phyloP scores from a whole-genome alignment of 1,140 invertebrate genomes.

The Ladona fulva region DNA sequence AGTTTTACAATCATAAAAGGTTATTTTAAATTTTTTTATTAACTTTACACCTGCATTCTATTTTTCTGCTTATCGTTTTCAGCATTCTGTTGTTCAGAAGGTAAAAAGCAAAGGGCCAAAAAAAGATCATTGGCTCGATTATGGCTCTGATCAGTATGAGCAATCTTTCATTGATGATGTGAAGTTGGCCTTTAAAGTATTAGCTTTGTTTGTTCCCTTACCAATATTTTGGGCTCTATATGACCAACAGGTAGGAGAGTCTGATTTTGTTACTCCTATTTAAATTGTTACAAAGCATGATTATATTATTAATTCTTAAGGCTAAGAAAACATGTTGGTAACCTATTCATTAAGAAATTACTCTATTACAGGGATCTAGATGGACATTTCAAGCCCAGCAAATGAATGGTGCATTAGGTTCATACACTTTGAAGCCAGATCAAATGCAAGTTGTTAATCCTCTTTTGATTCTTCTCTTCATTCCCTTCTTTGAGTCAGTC shows the following conservation, averaged over 20 bases:
- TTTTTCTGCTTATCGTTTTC: background rate
- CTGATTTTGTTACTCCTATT: too few relatives aligned
- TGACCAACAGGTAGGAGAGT: conserved; percentile 34
- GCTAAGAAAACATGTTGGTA: too few relatives aligned
- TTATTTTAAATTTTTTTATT: background rate
- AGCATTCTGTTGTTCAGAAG: background rate
- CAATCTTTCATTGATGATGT: conserved; percentile 40
- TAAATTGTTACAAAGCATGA: too few relatives aligned
- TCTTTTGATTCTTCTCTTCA: conserved; percentile 63
- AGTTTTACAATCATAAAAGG: background rate
- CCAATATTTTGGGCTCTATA: conserved; percentile 53
- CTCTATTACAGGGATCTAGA: conserved; percentile 47
- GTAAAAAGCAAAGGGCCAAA: conserved; percentile 13
- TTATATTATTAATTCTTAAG: too few relatives aligned
- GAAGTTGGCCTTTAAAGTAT: conserved; percentile 38
- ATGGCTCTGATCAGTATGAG: conserved; percentile 44
- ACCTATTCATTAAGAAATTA: background rate
- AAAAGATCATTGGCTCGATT: conserved; percentile 48
- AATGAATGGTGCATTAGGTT: conserved; percentile 55
- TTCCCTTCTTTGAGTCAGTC: conserved; percentile 64
- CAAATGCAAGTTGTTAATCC: conserved; percentile 76
- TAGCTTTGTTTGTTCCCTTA: conserved; percentile 46
- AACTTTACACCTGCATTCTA: background rate
- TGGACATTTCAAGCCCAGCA: conserved; percentile 68
- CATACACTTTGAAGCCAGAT: conserved; percentile 60